Evolutionary conservation across 2,113 vertebrate species (phyloP).

Genomic region (Entelurus aequoreus): DNA sequence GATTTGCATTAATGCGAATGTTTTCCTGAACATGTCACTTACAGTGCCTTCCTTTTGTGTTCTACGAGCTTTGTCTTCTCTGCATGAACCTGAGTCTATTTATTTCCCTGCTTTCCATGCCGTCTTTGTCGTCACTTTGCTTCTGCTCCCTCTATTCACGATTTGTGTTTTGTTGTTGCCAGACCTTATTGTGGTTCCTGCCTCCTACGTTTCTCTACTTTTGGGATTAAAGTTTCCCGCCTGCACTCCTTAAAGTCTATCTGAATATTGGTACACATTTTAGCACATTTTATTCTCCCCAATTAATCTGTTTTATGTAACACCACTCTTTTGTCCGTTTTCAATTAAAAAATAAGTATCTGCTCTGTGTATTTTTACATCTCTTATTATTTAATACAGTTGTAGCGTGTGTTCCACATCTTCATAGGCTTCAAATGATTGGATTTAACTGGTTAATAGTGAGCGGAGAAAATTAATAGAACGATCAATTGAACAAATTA

Average conservation of each 20-base stretch:
- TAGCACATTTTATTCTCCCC: neutral
- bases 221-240: no score
- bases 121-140: neutral
- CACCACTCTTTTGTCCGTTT: neutral
- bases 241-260: neutral
- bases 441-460: constrained; percentile 8
- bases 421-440: neutral
- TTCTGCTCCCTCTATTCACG: neutral
- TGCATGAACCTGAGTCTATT: neutral
- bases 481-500: neutral
- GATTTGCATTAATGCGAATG: neutral
- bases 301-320: neutral
- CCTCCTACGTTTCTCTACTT: neutral
- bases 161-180: neutral
- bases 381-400: neutral
- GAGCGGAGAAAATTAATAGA: constrained; percentile 10
- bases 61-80: neutral
- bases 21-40: neutral
- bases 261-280: neutral
- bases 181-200: neutral
- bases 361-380: neutral
- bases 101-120: neutral
- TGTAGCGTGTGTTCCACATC: neutral
- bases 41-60: neutral
- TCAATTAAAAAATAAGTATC: neutral